Evolutionary conservation across 2,797 vertebrate species (phyloP).

Genomic region (Momotus momota): DNA sequence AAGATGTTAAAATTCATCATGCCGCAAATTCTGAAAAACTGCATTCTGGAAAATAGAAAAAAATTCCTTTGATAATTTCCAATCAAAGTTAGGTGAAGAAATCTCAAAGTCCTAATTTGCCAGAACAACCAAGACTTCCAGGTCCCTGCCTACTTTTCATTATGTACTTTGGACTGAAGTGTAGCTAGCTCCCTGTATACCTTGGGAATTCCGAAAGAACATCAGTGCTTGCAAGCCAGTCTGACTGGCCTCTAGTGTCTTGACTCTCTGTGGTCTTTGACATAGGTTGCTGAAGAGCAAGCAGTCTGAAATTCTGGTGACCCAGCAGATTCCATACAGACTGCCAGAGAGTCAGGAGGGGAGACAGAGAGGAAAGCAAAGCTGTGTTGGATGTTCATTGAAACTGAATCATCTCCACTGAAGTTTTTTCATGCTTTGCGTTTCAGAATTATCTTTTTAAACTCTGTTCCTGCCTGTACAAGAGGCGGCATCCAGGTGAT

Average conservation of each 20-base stretch:
- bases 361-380: neutral
- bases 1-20: neutral
- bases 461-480: neutral
- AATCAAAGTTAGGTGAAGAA: neutral
- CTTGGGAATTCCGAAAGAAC: neutral
- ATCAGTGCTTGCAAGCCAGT: neutral
- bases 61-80: neutral
- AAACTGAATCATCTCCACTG: neutral
- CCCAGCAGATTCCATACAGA: neutral
- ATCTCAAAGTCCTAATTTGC: neutral
- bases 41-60: neutral
- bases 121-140: neutral
- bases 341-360: neutral
- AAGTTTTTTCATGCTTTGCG: neutral
- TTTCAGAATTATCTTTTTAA: constrained; percentile 17
- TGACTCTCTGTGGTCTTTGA: neutral
- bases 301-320: neutral
- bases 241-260: neutral
- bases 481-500: neutral
- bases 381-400: neutral
- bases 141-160: neutral
- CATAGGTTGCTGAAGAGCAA: neutral
- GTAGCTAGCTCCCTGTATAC: neutral
- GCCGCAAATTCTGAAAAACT: neutral
- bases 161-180: neutral